Evolutionary conservation across 35 echinoderm and acorn worm species (phyloP).

Genomic region (Heliocidaris erythrogramma): DNA sequence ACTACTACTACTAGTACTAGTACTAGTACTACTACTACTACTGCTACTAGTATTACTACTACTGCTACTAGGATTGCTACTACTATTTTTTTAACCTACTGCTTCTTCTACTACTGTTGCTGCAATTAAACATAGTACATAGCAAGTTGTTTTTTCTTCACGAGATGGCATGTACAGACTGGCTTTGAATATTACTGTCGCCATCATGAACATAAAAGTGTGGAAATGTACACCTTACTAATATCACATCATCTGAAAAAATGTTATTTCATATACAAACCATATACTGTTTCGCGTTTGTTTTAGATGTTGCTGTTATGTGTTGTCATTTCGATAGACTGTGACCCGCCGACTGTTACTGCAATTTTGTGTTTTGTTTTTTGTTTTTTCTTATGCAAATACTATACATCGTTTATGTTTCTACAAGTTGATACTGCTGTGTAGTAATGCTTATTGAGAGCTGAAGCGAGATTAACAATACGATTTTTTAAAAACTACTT

Average conservation of each 20-base stretch:
- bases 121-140: too few species aligned
- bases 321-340: not conserved
- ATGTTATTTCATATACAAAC: too few species aligned
- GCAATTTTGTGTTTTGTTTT: not conserved
- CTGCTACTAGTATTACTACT: not conserved
- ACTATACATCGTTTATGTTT: not conserved
- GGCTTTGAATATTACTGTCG: too few species aligned
- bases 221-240: too few species aligned
- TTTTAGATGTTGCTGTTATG: too few species aligned
- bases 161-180: too few species aligned
- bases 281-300: not conserved
- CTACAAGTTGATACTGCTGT: not conserved
- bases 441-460: not conserved
- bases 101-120: not conserved
- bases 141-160: too few species aligned
- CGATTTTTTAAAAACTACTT: too few species aligned
- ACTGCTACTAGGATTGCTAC: too few species aligned
- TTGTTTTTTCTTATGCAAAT: not conserved
- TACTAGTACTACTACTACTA: not conserved
- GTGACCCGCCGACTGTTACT: not conserved
- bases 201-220: too few species aligned
- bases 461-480: too few species aligned
- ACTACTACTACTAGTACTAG: not conserved
- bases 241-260: too few species aligned
- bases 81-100: not conserved